Base-by-base conservation (phyloP, 2,797 vertebrate genomes). In the Petrocephalus sullivani region DNA sequence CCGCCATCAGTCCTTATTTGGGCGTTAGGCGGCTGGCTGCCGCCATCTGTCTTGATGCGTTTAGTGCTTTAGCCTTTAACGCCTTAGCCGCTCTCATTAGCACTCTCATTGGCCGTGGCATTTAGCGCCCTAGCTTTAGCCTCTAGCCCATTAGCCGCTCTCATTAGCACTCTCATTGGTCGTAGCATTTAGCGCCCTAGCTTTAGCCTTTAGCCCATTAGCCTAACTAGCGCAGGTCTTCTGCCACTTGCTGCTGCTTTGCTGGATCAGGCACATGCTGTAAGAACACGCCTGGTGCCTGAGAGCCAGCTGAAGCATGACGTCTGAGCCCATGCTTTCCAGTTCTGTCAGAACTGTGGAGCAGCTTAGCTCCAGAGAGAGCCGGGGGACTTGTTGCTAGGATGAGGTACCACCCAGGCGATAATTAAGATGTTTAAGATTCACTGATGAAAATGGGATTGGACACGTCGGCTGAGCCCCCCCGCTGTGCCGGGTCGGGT, bases 391-490 rank as follows among this genome's bases (percentile, higher is more conserved):
- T 23, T 53, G 81, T 51, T 51, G 81, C 4, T 46, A 60, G 78
- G 78, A 64, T 60, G 57, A 51, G 58, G 81, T 41, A 28, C 56
- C 49, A 37, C 8, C 58, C 16, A 16, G n/a, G 87, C 56, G 23
- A 21, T 14, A 60, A 84, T 60, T 57, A 23, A 60, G 78, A 88
- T 60, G 78, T 61, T 83, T 57, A 71, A 83, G 54, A 71, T 57
- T 23, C 85, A 81, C 21, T 58, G 41, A 82, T n/a, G 54, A 41
- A 61, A 75, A 46, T 51, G 16, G 67, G 67, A 61, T 86, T 61
- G 85, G 85, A 71, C 54, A 37, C 71, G 64, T 53, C 51, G 0
- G 37, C 28, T 8, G 51, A 37, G 53, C 51, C 37, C 57, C 87
- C 16, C 49, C 49, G 23, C 82, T 49, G 23, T 37, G 37, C 16